Evolutionary conservation across 2,113 vertebrate genomes (phyloP), one percentile per base, ranked within the genome.

Genomic region (Phaethon lepturus): DNA sequence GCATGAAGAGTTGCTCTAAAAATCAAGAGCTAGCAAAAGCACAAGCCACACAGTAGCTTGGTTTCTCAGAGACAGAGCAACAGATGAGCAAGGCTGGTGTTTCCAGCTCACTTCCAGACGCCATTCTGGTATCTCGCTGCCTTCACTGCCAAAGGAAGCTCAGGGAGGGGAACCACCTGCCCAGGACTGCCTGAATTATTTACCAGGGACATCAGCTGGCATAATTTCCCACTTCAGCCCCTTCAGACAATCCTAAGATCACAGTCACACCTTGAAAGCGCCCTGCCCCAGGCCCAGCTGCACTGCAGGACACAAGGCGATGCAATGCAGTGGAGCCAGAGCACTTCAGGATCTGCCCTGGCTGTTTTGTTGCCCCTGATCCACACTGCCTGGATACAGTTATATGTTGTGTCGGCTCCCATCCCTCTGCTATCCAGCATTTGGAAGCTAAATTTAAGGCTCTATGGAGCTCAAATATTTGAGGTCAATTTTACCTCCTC

Each of bases 331-430:
- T 2, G 2, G 17, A 35, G 56, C 15, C 35, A 78, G 23, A 58
- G 38, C 33, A 10, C 33, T 11, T 2, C 15, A 35, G n/a, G 22
- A 68, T 50, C 25, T 62, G 12, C n/a, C 44, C 38, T 7, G 31
- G 42, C 5, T 42, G 28, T 20, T 49, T n/a, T 47, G 31, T 2
- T 71, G 52, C 22, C n/a, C 20, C 50, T 0, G 0, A 7, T 25
- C 29, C 60, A 29, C 11, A 12, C 5, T 42, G 56, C 47, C 58
- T 56, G 31, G 19, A 38, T 52, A 33, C 26, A 40, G 29, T 42
- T 50, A 22, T 1, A 17, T 59, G 62, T 49, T 3, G 4, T 50
- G 44, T 58, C 1, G 6, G 69, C 33, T 75, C 52, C 53, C 44
- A 93, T 23, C 33, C 29, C 63, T 33, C 40, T 1, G 0, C 29